phyloP scores from a whole-genome alignment of 1,140 invertebrate genomes.

The Ridgeia piscesae region DNA sequence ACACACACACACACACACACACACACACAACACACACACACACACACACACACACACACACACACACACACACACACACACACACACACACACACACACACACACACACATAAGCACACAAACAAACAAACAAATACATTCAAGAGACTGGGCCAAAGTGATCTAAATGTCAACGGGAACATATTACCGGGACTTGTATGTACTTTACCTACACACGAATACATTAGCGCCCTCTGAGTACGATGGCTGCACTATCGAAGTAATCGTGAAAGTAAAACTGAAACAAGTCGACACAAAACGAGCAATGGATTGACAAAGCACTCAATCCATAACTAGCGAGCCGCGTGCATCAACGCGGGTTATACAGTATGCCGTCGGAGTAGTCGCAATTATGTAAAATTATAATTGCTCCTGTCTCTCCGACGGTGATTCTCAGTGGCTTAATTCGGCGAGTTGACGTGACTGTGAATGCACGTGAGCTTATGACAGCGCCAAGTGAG shows the following conservation, averaged over 20 bases:
- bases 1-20: no score
- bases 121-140: no score
- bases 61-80: no score
- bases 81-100: no score
- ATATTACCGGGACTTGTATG: no score
- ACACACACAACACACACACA: no score
- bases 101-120: no score
- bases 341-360: not conserved
- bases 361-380: not conserved
- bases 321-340: not conserved
- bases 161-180: no score
- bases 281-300: not conserved
- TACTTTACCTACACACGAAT: no score
- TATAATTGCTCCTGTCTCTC: not conserved
- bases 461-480: not conserved
- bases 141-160: no score
- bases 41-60: no score
- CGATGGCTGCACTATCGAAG: not conserved
- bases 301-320: not conserved
- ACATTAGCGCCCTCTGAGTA: not conserved
- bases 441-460: not conserved
- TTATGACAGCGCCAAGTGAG: not conserved
- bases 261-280: not conserved
- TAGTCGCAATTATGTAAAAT: not conserved
- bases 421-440: not conserved